Evolutionary conservation across 2,797 vertebrate genomes (phyloP), one percentile per base, ranked within the genome.

Genomic region (Tokudaia tokunoshimensis): DNA sequence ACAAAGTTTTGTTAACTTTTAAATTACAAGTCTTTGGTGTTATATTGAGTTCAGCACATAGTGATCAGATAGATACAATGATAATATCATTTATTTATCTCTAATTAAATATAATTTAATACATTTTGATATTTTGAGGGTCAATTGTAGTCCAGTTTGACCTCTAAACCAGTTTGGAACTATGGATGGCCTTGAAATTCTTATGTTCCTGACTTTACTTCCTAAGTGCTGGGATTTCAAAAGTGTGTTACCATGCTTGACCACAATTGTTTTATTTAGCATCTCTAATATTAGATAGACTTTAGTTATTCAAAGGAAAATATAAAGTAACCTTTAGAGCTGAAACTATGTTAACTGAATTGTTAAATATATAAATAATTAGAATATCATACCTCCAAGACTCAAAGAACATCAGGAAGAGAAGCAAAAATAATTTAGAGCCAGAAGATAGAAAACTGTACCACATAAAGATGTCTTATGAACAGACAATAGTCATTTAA

Each of bases 341-440:
- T 92, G 44, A 96, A 89, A 72, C 1, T 80, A 95, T 80, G 82
- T 63, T 80, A 81, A 79, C 34, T 80, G 15, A 80, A 78, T 67
- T 24, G 72, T 65, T 79, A 79, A 87, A 95, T 55, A 86, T 70
- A 61, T 76, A 76, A 52, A 41, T 57, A 82, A 59, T 82, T 41
- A 59, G 41, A 61, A 61, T 61, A 82, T 22, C 11, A 59, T 12
- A 59, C n/a, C 22, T 29, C 22, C 7, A 82, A 59, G 34, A 26
- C 34, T 82, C 22, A 26, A 15, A 34, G 55, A 59, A 26, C 1
- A 82, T 20, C 37, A 41, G 22, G 22, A 41, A 26, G 20, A 59
- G 12, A 41, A 41, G n/a, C 14, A 15, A 14, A 26, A 59, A 61
- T 59, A 15, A 29, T 61, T 1, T 59, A 61, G 26, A 78, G 20